Conservation (phyloP, 2,888 invertebrate genomes). For the Eupithecia abbreviata region DNA sequence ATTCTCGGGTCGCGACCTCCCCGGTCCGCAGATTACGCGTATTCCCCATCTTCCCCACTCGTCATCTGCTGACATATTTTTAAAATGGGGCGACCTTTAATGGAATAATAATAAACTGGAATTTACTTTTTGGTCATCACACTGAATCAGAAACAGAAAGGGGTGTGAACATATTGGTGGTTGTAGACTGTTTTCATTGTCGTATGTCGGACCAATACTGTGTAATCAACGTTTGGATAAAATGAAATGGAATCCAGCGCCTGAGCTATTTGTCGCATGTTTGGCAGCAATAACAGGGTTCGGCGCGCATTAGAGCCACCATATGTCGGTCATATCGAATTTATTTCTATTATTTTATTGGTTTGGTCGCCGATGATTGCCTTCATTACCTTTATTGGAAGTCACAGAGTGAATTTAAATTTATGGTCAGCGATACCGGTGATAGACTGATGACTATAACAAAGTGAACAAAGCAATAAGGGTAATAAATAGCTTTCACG, state of each 20-base stretch:
- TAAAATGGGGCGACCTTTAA: conserved; percentile 81
- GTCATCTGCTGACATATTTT: conserved; percentile 83
- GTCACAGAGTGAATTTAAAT: conserved; percentile 81
- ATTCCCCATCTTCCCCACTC: conserved; percentile 68
- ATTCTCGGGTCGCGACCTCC: conserved; percentile 74
- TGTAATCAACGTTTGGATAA: conserved; percentile 80
- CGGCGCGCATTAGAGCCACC: conserved; percentile 78
- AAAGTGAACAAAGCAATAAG: conserved; percentile 78
- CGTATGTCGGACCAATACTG: conserved; percentile 78
- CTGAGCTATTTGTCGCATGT: conserved; percentile 83
- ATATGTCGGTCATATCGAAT: conserved; percentile 84
- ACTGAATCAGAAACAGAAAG: conserved; percentile 79
- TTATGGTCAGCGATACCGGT: conserved; percentile 77
- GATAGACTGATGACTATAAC: conserved; percentile 80
- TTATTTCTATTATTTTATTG: conserved; percentile 84
- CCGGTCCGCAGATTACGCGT: conserved; percentile 69
- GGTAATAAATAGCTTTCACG: conserved; percentile 76
- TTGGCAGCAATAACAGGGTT: conserved; percentile 84
- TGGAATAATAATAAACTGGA: conserved; percentile 84
- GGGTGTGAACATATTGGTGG: conserved; percentile 82
- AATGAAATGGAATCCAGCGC: conserved; percentile 74
- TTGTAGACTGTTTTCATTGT: conserved; percentile 79
- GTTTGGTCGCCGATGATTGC: conserved; percentile 77
- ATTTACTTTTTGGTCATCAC: conserved; percentile 83
- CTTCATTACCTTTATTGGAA: conserved; percentile 83